phyloP scores from a whole-genome alignment of 1,140 invertebrate genomes.

The Drosophila melanogaster region DNA sequence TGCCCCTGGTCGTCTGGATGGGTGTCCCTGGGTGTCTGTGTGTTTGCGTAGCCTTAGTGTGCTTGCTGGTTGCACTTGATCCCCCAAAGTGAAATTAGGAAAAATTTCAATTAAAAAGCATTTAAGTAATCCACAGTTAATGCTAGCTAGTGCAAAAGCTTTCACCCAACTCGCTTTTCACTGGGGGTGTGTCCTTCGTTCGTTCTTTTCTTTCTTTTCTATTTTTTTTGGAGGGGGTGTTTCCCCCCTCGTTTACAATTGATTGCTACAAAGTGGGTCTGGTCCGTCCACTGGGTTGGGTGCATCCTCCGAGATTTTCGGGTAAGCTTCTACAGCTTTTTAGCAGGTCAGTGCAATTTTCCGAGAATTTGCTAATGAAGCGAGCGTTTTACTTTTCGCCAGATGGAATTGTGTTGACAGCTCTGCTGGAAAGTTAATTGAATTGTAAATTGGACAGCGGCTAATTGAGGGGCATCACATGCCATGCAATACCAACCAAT shows the following conservation, averaged over 20 bases:
- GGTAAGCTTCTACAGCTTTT: slow-evolving; percentile 20
- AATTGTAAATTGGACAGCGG: slow-evolving; percentile 74
- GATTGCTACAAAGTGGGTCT: slow-evolving; percentile 23
- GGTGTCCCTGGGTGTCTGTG: not conserved
- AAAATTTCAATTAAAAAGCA: slow-evolving; percentile 83
- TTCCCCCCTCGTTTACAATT: slow-evolving; percentile 36
- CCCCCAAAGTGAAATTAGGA: slow-evolving; percentile 82
- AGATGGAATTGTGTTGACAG: slow-evolving; percentile 63
- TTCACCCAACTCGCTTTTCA: slow-evolving; percentile 12
- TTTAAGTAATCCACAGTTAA: slow-evolving; percentile 82
- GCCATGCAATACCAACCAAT: not conserved
- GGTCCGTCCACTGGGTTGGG: slow-evolving; percentile 4
- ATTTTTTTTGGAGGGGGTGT: slow-evolving; percentile 43
- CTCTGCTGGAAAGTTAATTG: slow-evolving; percentile 72
- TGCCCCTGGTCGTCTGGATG: slow-evolving; percentile 11
- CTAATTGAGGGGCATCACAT: slow-evolving; percentile 60
- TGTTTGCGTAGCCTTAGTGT: slow-evolving; percentile 65
- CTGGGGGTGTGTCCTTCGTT: slow-evolving; percentile 1
- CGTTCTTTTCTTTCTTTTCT: not conserved
- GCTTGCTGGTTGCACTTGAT: slow-evolving; percentile 77
- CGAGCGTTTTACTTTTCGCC: slow-evolving; percentile 50
- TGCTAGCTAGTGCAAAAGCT: slow-evolving; percentile 60
- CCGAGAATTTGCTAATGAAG: slow-evolving; percentile 75
- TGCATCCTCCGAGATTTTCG: slow-evolving; percentile 26
- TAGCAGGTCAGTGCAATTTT: slow-evolving; percentile 76